Conservation (phyloP, 2,888 invertebrate species). For the Phengaris alcon region DNA sequence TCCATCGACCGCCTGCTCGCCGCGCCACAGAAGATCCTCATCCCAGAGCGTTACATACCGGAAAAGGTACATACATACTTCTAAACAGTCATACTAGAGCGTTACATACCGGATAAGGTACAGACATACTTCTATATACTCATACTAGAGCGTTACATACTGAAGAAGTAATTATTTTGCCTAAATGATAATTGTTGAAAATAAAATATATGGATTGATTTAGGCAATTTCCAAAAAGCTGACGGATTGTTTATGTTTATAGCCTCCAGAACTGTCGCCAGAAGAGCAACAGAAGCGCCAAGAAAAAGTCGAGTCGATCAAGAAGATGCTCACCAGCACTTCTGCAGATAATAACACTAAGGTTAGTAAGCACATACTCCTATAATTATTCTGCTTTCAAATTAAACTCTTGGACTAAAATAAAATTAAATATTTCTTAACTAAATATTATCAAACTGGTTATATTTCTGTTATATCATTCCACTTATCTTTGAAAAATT, state of each 20-base stretch:
- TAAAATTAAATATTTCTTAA: background rate
- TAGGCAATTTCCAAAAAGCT: background rate
- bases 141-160: too few species aligned
- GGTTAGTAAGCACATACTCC: slow-evolving; percentile 46
- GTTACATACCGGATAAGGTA: too few species aligned
- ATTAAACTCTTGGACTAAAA: slow-evolving; percentile 34
- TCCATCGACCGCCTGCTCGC: slow-evolving; percentile 93
- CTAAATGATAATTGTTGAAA: too few species aligned
- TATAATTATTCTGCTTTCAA: background rate
- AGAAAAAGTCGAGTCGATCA: slow-evolving; percentile 94
- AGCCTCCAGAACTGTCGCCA: slow-evolving; percentile 89
- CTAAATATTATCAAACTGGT: background rate
- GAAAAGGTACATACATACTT: slow-evolving; percentile 82
- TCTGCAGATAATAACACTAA: slow-evolving; percentile 66
- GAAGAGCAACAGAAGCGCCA: slow-evolving; percentile 90
- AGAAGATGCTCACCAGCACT: slow-evolving; percentile 91
- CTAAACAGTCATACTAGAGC: background rate
- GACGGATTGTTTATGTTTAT: slow-evolving; percentile 18
- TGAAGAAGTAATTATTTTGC: too few species aligned
- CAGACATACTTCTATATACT: too few species aligned
- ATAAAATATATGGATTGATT: background rate
- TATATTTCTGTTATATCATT: background rate
- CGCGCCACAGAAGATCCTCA: slow-evolving; percentile 93
- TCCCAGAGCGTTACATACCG: slow-evolving; percentile 94
- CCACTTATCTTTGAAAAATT: background rate